A percentile compares a stretch with the other conserved stretches of the same genome.
Evolutionary conservation across 2,113 vertebrate genomes (phyloP).

Genomic region (Thamnophis sirtalis): DNA sequence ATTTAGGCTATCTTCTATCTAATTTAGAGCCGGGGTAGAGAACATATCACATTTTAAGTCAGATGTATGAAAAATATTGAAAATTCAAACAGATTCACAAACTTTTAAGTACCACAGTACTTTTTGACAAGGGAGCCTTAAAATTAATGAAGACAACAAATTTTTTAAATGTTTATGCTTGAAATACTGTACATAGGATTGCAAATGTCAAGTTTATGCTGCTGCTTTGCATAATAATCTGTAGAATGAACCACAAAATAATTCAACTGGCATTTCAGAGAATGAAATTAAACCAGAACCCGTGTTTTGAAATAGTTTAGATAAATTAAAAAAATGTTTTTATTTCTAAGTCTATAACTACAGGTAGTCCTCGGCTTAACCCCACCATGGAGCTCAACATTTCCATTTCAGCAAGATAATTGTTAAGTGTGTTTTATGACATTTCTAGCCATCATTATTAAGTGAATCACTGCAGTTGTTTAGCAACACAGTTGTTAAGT

Average conservation of each 20-base stretch:
- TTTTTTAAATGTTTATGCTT: background rate
- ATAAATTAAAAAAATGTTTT: background rate
- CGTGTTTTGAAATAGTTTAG: background rate
- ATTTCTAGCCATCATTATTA: background rate
- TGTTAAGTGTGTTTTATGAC: background rate
- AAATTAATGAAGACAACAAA: background rate
- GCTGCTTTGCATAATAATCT: background rate
- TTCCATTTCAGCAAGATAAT: background rate
- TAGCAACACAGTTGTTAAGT: background rate
- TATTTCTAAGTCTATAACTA: background rate
- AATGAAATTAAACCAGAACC: background rate
- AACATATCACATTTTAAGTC: background rate
- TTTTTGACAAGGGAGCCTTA: constrained; percentile 10
- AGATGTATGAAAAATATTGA: background rate
- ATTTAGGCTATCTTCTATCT: background rate
- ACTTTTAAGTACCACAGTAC: background rate
- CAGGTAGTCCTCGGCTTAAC: background rate
- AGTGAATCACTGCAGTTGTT: background rate
- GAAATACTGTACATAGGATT: background rate
- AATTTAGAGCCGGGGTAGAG: background rate
- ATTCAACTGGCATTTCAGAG: background rate
- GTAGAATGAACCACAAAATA: background rate
- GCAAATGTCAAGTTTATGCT: background rate
- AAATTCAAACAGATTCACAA: background rate
- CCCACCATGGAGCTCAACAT: background rate